Evolutionary conservation across 2,113 vertebrate species (phyloP).

Genomic region (Microtus montanus): DNA sequence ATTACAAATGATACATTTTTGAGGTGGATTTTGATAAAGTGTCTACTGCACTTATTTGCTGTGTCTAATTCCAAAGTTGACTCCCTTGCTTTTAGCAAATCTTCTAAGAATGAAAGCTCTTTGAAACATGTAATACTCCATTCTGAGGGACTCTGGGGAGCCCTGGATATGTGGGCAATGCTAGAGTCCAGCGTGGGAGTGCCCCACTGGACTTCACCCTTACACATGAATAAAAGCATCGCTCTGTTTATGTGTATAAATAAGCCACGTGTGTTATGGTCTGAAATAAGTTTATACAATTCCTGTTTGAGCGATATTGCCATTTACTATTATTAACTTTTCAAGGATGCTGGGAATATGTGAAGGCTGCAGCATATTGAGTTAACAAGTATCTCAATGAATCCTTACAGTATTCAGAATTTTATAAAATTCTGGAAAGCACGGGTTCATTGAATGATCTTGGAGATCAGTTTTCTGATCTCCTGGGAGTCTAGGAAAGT

Average conservation of each 20-base stretch:
- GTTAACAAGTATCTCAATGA: not conserved
- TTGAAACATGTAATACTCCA: not conserved
- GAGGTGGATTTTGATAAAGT: not conserved
- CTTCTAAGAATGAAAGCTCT: conserved; percentile 6
- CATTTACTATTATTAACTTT: not conserved
- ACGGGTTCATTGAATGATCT: not conserved
- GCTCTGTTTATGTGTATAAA: not conserved
- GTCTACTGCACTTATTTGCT: not conserved
- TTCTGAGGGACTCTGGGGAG: not conserved
- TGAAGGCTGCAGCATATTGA: not conserved
- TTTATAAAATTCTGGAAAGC: not conserved
- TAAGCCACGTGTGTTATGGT: no score
- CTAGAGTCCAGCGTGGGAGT: not conserved
- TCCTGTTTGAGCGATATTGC: not conserved
- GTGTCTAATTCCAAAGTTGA: not conserved
- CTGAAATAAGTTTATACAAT: not conserved
- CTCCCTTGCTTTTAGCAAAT: not conserved
- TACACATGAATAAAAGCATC: not conserved
- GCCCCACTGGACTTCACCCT: not conserved
- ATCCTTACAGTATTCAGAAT: not conserved
- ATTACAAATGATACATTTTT: not conserved
- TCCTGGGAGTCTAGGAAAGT: not conserved
- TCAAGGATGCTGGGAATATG: not conserved
- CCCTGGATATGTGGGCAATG: not conserved
- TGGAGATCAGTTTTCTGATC: not conserved